Evolutionary conservation across 2,797 vertebrate species (phyloP).

Genomic region (Uromys caudimaculatus): DNA sequence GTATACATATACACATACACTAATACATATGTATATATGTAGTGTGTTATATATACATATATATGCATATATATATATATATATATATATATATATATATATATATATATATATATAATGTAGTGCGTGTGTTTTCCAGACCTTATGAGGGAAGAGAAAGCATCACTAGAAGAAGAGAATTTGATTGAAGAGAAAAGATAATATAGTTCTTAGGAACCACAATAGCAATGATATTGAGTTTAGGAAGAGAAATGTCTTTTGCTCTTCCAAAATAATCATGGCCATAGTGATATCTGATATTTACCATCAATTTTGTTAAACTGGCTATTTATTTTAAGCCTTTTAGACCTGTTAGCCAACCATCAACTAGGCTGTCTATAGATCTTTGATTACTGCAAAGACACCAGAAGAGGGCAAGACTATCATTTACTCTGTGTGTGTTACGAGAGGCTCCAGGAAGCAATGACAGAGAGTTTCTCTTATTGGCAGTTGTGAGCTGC

Average conservation of each 20-base stretch:
- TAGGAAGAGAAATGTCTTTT: background rate
- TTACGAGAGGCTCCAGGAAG: background rate
- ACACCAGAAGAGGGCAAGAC: background rate
- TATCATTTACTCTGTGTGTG: background rate
- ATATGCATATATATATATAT: no score
- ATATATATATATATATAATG: background rate
- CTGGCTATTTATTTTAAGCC: background rate
- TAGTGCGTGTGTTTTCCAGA: background rate
- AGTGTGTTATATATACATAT: no score
- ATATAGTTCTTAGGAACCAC: background rate
- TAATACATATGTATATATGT: background rate
- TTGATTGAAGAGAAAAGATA: background rate
- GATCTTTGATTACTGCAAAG: background rate
- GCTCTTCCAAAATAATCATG: background rate
- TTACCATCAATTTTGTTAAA: slow-evolving; percentile 16
- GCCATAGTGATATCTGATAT: background rate
- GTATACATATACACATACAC: background rate
- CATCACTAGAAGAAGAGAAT: background rate
- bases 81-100: background rate
- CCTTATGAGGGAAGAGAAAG: background rate
- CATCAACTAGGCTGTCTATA: background rate
- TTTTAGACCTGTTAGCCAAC: background rate
- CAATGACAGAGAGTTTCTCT: background rate
- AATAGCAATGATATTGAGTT: background rate
- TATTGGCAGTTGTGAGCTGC: background rate